phyloP scores from a whole-genome alignment of 1,140 invertebrate genomes.

The Macrobrachium nipponense region DNA sequence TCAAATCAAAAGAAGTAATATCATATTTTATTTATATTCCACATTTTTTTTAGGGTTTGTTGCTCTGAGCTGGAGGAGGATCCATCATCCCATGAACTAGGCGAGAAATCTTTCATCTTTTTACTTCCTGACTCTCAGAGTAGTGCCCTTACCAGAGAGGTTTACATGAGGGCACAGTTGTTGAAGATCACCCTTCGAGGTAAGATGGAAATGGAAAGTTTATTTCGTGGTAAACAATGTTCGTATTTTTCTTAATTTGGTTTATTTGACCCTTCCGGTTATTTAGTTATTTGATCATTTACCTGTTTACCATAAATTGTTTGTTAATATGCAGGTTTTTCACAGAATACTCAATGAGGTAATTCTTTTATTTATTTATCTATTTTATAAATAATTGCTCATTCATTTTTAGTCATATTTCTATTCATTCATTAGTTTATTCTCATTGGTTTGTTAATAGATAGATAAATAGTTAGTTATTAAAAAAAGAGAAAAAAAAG shows the following conservation, averaged over 20 bases:
- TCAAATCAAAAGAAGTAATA: background rate
- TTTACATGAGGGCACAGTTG: background rate
- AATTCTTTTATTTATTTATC: too few relatives aligned
- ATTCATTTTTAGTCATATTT: too few relatives aligned
- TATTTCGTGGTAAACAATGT: background rate
- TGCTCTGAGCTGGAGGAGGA: slow-evolving; percentile 39
- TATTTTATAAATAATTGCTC: too few relatives aligned
- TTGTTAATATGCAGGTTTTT: too few relatives aligned
- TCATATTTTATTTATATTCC: too few relatives aligned
- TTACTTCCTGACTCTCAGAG: background rate
- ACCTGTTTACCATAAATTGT: too few relatives aligned
- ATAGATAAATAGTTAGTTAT: too few relatives aligned
- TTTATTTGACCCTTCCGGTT: background rate
- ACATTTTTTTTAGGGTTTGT: slow-evolving; percentile 42
- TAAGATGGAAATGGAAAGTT: background rate
- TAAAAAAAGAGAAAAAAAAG: too few relatives aligned
- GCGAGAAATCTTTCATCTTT: slow-evolving; percentile 36
- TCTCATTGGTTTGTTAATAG: too few relatives aligned
- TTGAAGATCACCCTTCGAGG: slow-evolving; percentile 27
- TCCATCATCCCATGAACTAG: slow-evolving; percentile 49
- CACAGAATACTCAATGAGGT: too few relatives aligned
- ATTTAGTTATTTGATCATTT: too few relatives aligned
- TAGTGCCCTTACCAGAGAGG: background rate
- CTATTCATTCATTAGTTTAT: too few relatives aligned
- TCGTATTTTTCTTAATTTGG: background rate